A percentile compares a stretch with the other conserved stretches of the same genome.
Evolutionary conservation across 2,113 vertebrate species (phyloP).

Genomic region (Alces alces): DNA sequence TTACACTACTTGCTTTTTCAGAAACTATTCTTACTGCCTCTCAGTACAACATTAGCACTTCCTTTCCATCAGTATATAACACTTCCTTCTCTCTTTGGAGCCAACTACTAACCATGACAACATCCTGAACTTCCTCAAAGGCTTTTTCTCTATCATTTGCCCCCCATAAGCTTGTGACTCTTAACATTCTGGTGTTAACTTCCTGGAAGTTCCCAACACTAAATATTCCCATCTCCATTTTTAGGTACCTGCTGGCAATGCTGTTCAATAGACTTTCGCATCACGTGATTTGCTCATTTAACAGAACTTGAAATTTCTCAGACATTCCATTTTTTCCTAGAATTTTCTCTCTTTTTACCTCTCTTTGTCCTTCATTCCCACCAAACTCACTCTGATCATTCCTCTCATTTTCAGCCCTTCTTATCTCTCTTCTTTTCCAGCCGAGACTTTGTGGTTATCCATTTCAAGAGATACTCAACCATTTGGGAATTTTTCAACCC

Average conservation of each 20-base stretch:
- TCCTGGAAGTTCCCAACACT: not conserved
- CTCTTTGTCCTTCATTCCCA: not conserved
- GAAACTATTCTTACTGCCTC: not conserved
- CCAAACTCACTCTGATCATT: not conserved
- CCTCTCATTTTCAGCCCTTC: not conserved
- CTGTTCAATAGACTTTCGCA: not conserved
- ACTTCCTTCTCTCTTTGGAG: not conserved
- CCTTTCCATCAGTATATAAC: not conserved
- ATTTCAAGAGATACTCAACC: not conserved
- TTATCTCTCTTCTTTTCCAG: not conserved
- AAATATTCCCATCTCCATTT: not conserved
- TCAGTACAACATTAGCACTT: not conserved
- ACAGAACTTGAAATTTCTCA: not conserved
- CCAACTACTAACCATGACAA: not conserved
- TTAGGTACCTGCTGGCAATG: not conserved
- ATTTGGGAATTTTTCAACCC: not conserved
- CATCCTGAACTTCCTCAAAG: not conserved
- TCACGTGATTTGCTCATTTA: not conserved
- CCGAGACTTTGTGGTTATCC: not conserved
- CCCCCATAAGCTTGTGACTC: not conserved
- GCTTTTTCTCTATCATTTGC: not conserved
- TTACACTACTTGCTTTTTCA: not conserved
- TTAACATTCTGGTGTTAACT: not conserved
- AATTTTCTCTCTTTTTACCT: not conserved
- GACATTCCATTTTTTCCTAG: not conserved